Conservation (phyloP, 2,888 invertebrate species). For the Cheilosia variabilis region DNA sequence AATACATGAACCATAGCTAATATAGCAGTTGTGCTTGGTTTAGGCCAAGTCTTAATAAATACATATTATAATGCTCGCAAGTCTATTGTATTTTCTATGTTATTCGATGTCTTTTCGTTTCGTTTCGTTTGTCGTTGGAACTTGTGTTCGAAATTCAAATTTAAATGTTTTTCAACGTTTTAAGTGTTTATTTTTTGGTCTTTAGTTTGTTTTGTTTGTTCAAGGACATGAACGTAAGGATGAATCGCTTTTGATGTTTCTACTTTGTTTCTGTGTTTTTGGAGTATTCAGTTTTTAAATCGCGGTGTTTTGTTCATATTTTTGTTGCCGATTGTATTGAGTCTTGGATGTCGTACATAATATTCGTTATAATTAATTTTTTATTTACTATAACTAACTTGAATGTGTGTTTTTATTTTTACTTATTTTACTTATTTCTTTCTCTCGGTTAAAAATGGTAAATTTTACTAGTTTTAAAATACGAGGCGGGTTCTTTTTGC, state of each 20-base stretch:
- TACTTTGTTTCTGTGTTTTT: constrained; percentile 15
- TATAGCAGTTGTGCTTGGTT: constrained; percentile 65
- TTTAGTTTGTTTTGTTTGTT: constrained; percentile 11
- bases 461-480: background rate
- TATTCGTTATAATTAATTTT: constrained; percentile 3
- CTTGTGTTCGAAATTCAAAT: background rate
- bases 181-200: constrained; percentile 33
- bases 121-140: constrained; percentile 13
- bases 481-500: background rate
- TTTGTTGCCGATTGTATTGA: constrained; percentile 6
- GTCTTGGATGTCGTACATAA: constrained; percentile 20
- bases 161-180: constrained; percentile 43
- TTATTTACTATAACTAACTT: constrained; percentile 18
- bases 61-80: constrained; percentile 59
- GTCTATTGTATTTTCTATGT: constrained; percentile 66
- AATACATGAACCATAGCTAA: constrained; percentile 53
- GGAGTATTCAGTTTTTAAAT: background rate
- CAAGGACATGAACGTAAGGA: constrained; percentile 26
- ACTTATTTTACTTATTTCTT: background rate
- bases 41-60: constrained; percentile 49
- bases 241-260: constrained; percentile 60
- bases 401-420: background rate
- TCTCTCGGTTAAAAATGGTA: background rate
- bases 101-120: constrained; percentile 51
- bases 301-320: constrained; percentile 22